Evolutionary conservation across 2,797 vertebrate genomes (phyloP).

Genomic region (Sebastes melanostomus): DNA sequence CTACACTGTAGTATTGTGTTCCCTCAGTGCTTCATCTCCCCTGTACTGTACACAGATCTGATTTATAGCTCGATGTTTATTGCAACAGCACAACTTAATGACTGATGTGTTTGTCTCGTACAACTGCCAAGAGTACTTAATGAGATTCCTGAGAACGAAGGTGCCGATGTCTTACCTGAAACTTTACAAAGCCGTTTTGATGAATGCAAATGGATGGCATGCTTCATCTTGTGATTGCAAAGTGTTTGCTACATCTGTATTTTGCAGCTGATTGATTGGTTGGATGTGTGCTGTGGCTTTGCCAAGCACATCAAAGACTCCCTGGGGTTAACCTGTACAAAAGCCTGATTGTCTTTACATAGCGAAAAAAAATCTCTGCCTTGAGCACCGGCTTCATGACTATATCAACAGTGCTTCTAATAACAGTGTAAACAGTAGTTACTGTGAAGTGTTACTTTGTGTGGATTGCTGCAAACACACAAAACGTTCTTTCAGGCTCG

Average conservation of each 20-base stretch:
- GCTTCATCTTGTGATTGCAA: constrained; percentile 69
- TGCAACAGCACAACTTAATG: constrained; percentile 56
- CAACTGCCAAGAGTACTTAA: constrained; percentile 47
- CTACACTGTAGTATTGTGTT: constrained; percentile 13
- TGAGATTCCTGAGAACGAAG: constrained; percentile 22
- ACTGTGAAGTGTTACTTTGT: constrained; percentile 46
- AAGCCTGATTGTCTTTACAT: constrained; percentile 71
- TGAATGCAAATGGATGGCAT: constrained; percentile 59
- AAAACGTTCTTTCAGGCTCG: constrained; percentile 41
- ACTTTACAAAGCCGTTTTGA: constrained; percentile 49
- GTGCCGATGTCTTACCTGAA: constrained; percentile 36
- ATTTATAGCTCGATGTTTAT: constrained; percentile 59
- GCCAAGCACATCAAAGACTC: constrained; percentile 65
- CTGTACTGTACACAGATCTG: constrained; percentile 1
- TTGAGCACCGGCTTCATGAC: constrained; percentile 36
- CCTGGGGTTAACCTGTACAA: constrained; percentile 67
- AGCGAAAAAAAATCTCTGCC: constrained; percentile 43
- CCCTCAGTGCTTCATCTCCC: background rate
- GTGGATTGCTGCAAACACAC: constrained; percentile 40
- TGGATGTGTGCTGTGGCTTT: constrained; percentile 50
- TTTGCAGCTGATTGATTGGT: constrained; percentile 59
- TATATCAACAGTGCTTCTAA: constrained; percentile 58
- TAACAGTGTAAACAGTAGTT: constrained; percentile 52
- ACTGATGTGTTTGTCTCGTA: constrained; percentile 52
- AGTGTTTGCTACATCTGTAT: constrained; percentile 58